These are phyloP conservation scores for Mythimna ferrago DNA, from an alignment of 2,888 invertebrate species.

Conservation along the genomic window DNA sequence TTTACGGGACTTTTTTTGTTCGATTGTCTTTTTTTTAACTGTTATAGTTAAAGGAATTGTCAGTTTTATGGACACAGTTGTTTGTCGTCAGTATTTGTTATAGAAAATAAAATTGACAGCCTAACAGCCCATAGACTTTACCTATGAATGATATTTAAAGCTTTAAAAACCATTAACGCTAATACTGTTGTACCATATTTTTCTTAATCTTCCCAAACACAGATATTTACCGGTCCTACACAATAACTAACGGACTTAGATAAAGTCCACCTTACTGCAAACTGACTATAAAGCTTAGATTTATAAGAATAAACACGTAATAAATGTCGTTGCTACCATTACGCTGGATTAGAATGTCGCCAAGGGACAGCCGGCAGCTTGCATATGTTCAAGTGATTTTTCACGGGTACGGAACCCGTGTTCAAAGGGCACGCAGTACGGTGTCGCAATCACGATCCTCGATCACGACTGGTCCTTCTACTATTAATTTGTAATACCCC, in stretches of 20 bases:
- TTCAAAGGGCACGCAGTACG: constrained; percentile 89
- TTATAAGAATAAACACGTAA: constrained; percentile 49
- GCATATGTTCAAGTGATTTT: constrained; percentile 90
- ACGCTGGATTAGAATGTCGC: constrained; percentile 85
- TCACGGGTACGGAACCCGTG: constrained; percentile 89
- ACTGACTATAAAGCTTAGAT: constrained; percentile 51
- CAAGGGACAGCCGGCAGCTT: constrained; percentile 80
- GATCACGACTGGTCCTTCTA: constrained; percentile 88
- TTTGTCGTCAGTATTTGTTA: background rate
- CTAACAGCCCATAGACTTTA: background rate
- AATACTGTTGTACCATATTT: constrained; percentile 36
- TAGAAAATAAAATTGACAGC: background rate
- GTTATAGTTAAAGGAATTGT: background rate
- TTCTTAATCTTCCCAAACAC: constrained; percentile 37
- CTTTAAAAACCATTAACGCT: constrained; percentile 12
- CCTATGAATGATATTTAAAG: constrained; percentile 25
- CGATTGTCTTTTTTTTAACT: background rate
- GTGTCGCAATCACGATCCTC: constrained; percentile 90
- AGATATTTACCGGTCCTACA: constrained; percentile 43
- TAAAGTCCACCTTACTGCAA: constrained; percentile 32
- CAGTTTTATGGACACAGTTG: background rate
- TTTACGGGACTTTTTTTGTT: background rate
- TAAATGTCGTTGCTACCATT: constrained; percentile 72
- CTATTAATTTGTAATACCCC: constrained; percentile 80
- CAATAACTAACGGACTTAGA: constrained; percentile 26